Conservation (phyloP, 2,888 invertebrate species). For the Andrena dorsata region DNA sequence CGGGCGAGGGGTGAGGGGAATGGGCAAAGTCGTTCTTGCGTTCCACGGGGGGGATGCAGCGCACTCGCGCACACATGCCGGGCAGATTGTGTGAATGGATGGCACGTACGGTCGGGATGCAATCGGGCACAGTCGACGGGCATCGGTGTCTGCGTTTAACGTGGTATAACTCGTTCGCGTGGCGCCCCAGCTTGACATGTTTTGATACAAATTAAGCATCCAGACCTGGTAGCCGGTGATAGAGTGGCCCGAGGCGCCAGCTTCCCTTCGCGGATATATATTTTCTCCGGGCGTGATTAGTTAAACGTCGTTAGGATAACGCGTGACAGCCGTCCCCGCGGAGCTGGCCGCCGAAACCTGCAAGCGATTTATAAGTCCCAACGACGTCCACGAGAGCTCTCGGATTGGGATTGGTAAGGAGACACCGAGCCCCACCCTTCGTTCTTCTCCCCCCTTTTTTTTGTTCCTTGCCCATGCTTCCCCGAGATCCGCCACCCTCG, state of each 20-base stretch:
- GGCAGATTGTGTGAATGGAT: conserved; percentile 63
- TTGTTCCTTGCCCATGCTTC: neutral
- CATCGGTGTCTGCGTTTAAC: conserved; percentile 50
- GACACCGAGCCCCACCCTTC: conserved; percentile 57
- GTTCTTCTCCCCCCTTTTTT: conserved; percentile 6
- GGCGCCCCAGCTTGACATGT: conserved; percentile 76
- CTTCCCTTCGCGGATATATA: conserved; percentile 78
- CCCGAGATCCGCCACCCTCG: conserved; percentile 36
- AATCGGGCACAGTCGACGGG: conserved; percentile 20
- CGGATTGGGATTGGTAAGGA: conserved; percentile 65
- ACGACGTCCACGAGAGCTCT: conserved; percentile 65
- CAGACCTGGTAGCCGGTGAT: conserved; percentile 60
- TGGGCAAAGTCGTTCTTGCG: conserved; percentile 32
- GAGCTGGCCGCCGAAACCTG: conserved; percentile 75
- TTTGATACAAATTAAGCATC: conserved; percentile 80
- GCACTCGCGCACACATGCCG: conserved; percentile 58
- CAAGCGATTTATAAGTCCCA: conserved; percentile 82
- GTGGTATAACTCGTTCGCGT: conserved; percentile 65
- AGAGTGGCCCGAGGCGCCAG: conserved; percentile 71
- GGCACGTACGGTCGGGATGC: conserved; percentile 19
- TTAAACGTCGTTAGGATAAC: conserved; percentile 82
- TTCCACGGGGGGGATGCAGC: conserved; percentile 29
- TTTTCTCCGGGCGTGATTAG: conserved; percentile 81
- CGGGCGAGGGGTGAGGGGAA: conserved; percentile 12
- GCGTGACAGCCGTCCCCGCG: conserved; percentile 76